These are phyloP conservation scores for Xylocopa sonorina DNA, from an alignment of 1,140 invertebrate species.

Conservation along the genomic window DNA sequence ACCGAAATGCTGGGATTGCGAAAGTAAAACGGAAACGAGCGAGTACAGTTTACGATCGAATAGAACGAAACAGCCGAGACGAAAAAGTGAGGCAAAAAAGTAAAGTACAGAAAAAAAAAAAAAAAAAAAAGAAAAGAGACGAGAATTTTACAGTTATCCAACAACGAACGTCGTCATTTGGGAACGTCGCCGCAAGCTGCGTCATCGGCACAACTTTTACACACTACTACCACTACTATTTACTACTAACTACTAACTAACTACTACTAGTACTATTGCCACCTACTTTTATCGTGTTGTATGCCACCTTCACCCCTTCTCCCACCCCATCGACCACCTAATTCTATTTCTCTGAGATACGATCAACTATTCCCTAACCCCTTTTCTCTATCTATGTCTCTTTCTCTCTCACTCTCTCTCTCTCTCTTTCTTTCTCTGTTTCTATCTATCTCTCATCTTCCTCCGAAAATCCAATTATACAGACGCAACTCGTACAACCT, in stretches of 20 bases:
- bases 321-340: not conserved
- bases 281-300: constrained; percentile 18
- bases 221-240: constrained; percentile 68
- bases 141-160: constrained; percentile 80
- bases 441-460: constrained; percentile 10
- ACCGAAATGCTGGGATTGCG: not conserved
- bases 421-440: not conserved
- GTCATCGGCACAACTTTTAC: constrained; percentile 82
- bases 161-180: constrained; percentile 80
- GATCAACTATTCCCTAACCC: too few relatives aligned
- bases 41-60: not conserved
- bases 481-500: constrained; percentile 58
- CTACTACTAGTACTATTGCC: not conserved
- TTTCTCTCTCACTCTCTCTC: not conserved
- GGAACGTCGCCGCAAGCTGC: constrained; percentile 82
- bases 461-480: constrained; percentile 55
- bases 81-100: constrained; percentile 22
- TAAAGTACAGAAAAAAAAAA: constrained; percentile 24
- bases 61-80: constrained; percentile 35
- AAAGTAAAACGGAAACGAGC: not conserved
- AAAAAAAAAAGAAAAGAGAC: constrained; percentile 42
- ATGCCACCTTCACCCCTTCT: too few relatives aligned
- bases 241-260: constrained; percentile 32
- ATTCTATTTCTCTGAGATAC: constrained; percentile 54
- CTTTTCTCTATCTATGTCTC: not conserved